phyloP scores from a whole-genome alignment of 1,140 invertebrate species.

The Trichomalopsis sarcophagae region DNA sequence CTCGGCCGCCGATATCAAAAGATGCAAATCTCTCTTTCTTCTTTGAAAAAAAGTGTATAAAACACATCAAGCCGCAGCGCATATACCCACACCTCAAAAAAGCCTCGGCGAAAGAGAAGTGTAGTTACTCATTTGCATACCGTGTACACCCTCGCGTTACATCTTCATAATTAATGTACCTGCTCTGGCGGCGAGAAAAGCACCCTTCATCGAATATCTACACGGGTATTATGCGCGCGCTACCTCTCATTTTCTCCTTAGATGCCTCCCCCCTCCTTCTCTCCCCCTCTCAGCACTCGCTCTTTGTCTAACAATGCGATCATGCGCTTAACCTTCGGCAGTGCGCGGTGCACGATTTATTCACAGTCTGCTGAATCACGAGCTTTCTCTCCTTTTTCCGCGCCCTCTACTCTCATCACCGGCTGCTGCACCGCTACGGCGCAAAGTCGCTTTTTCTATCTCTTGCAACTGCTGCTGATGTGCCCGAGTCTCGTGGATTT shows the following conservation, averaged over 20 bases:
- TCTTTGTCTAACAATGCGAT: conserved; percentile 38
- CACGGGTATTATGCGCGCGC: neutral
- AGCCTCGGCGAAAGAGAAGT: no score
- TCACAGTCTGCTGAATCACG: conserved; percentile 40
- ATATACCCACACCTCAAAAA: neutral
- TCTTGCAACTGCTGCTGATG: neutral
- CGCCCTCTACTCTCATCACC: neutral
- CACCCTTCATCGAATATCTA: conserved; percentile 18
- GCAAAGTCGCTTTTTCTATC: neutral
- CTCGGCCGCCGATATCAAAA: neutral
- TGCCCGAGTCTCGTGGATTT: neutral
- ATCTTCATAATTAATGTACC: conserved; percentile 56
- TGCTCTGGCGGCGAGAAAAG: conserved; percentile 9
- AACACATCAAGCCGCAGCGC: neutral
- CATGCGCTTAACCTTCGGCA: conserved; percentile 37
- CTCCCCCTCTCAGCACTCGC: neutral
- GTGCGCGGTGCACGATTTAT: conserved; percentile 11
- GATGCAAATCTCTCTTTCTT: neutral
- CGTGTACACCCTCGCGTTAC: conserved; percentile 25
- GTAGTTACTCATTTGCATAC: neutral
- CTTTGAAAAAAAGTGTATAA: neutral
- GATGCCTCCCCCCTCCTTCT: neutral
- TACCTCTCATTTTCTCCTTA: neutral
- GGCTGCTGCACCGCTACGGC: neutral
- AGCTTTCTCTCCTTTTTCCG: conserved; percentile 9